These are phyloP conservation scores for Drosophila seclusa DNA, from an alignment of 2,888 invertebrate genomes.

Conservation along the genomic window DNA sequence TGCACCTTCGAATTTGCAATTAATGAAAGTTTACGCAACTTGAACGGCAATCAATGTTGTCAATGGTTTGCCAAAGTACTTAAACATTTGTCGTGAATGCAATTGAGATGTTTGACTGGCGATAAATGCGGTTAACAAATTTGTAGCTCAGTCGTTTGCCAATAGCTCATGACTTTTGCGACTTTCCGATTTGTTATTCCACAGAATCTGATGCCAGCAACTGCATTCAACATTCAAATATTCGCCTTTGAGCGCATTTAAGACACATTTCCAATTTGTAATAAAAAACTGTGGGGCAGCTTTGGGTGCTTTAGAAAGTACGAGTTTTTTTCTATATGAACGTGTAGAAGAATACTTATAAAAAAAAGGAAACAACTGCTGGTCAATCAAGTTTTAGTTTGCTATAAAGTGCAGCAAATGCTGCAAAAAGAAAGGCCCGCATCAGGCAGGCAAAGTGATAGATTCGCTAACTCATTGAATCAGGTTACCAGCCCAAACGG, in stretches of 20 bases:
- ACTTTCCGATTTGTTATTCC: slow-evolving; percentile 30
- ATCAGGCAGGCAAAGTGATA: slow-evolving; percentile 55
- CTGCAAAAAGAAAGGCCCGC: slow-evolving; percentile 59
- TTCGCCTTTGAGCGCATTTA: slow-evolving; percentile 47
- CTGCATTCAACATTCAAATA: slow-evolving; percentile 31
- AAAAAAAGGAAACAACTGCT: slow-evolving; percentile 37
- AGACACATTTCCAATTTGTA: slow-evolving; percentile 68
- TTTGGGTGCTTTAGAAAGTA: slow-evolving; percentile 59
- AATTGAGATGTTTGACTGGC: slow-evolving; percentile 32
- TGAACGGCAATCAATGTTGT: slow-evolving; percentile 11
- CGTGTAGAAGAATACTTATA: slow-evolving; percentile 26
- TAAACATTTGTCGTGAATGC: slow-evolving; percentile 53
- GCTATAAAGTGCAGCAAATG: slow-evolving; percentile 45
- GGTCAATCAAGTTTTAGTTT: slow-evolving; percentile 58
- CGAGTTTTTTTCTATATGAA: slow-evolving; percentile 36
- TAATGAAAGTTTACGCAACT: slow-evolving; percentile 31
- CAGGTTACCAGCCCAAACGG: slow-evolving; percentile 68
- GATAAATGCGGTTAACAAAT: slow-evolving; percentile 47
- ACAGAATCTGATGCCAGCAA: neutral
- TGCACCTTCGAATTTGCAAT: slow-evolving; percentile 3
- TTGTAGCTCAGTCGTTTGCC: slow-evolving; percentile 50
- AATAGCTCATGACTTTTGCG: slow-evolving; percentile 53
- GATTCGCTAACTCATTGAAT: slow-evolving; percentile 69
- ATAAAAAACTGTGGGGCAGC: slow-evolving; percentile 53
- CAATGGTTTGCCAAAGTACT: slow-evolving; percentile 10